Conservation (phyloP, 2,888 invertebrate genomes). For the Odontothrips loti region DNA sequence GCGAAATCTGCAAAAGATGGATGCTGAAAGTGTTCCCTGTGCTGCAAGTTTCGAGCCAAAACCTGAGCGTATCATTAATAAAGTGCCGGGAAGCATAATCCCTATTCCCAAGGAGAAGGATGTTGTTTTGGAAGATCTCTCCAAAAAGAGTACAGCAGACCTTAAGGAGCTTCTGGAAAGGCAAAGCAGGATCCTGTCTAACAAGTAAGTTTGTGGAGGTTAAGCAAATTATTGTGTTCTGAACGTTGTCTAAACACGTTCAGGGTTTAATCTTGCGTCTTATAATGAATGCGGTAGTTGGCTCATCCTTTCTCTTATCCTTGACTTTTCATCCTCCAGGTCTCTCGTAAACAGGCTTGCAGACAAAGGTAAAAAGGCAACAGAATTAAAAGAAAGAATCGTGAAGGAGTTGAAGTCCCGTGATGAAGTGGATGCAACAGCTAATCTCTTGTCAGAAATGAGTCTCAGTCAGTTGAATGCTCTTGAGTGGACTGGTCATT, state of each 20-base stretch:
- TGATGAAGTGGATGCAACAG: slow-evolving; percentile 52
- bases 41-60: neutral
- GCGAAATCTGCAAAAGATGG: neutral
- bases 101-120: slow-evolving; percentile 34
- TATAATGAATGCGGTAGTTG: slow-evolving; percentile 45
- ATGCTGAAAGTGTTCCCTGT: neutral
- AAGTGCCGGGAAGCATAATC: slow-evolving; percentile 33
- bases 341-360: slow-evolving; percentile 53
- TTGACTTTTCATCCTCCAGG: slow-evolving; percentile 43
- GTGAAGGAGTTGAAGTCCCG: slow-evolving; percentile 50
- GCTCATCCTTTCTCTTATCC: slow-evolving; percentile 13
- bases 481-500: slow-evolving; percentile 58
- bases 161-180: slow-evolving; percentile 48
- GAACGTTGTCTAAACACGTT: too few relatives aligned
- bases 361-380: slow-evolving; percentile 59
- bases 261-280: slow-evolving; percentile 44
- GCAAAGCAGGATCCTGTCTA: slow-evolving; percentile 53
- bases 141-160: slow-evolving; percentile 33
- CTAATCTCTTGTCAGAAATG: slow-evolving; percentile 51
- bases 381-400: slow-evolving; percentile 50
- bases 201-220: slow-evolving; percentile 44
- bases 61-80: slow-evolving; percentile 30
- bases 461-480: slow-evolving; percentile 53
- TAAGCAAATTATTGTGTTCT: neutral
- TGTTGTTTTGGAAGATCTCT: slow-evolving; percentile 33